Percentiles rank a stretch among this genome's conserved stretches.
phyloP scores from a whole-genome alignment of 2,797 vertebrate species.

The Antennarius maculatus region DNA sequence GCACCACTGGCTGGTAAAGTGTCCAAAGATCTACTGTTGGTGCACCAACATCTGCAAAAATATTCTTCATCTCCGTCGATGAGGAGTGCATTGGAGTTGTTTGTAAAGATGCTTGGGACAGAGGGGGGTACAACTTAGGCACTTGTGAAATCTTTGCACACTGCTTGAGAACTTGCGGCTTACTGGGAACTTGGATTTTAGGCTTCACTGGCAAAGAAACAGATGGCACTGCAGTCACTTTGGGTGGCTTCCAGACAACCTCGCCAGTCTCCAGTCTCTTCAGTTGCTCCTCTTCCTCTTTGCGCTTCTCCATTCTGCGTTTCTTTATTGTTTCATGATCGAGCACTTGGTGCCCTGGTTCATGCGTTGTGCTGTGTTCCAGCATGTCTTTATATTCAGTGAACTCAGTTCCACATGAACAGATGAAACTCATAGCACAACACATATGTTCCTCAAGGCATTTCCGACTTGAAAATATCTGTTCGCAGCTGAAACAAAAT shows the following conservation, averaged over 20 bases:
- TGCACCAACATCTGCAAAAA: constrained; percentile 57
- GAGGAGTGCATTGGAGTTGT: constrained; percentile 17
- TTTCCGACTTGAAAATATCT: constrained; percentile 65
- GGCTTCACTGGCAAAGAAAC: constrained; percentile 13
- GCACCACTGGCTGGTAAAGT: constrained; percentile 77
- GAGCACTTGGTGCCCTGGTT: constrained; percentile 70
- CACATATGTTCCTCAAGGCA: constrained; percentile 73
- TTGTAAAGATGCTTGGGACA: constrained; percentile 14
- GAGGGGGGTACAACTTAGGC: constrained; percentile 33
- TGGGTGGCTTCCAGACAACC: constrained; percentile 54
- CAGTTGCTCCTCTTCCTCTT: constrained; percentile 61
- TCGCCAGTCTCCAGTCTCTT: constrained; percentile 59
- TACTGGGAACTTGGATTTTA: constrained; percentile 13
- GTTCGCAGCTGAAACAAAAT: constrained; percentile 77
- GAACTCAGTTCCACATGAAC: constrained; percentile 79
- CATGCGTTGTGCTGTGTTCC: constrained; percentile 70
- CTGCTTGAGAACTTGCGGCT: constrained; percentile 9
- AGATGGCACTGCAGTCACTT: neutral
- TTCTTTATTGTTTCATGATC: constrained; percentile 67
- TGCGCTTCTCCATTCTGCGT: constrained; percentile 59
- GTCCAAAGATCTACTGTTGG: constrained; percentile 77
- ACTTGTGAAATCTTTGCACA: constrained; percentile 43
- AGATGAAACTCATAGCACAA: constrained; percentile 67
- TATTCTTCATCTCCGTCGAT: constrained; percentile 29
- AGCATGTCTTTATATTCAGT: constrained; percentile 68